Evolutionary conservation across 2,888 invertebrate species (phyloP).

Genomic region (Noctua pronuba): DNA sequence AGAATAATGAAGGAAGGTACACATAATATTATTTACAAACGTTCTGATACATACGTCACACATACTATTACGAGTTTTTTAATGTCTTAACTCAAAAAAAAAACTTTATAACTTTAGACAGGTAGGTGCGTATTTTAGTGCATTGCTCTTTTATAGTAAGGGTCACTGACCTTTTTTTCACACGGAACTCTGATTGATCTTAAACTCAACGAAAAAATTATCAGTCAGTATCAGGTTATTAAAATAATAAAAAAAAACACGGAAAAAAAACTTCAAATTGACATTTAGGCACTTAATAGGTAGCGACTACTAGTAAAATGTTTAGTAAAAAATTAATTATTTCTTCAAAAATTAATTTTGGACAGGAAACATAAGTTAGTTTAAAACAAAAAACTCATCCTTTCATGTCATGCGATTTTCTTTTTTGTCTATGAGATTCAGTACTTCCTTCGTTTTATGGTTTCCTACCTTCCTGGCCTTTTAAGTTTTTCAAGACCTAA

Average conservation of each 20-base stretch:
- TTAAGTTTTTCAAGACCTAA: background rate
- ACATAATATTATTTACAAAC: too few species aligned
- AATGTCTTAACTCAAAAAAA: background rate
- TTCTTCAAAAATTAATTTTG: background rate
- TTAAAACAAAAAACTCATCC: slow-evolving; percentile 4
- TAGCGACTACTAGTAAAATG: slow-evolving; percentile 5
- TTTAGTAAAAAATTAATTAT: slow-evolving; percentile 1
- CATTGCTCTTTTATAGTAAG: background rate
- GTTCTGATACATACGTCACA: too few species aligned
- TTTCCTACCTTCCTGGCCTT: background rate
- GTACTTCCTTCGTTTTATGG: background rate
- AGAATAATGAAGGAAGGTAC: too few species aligned
- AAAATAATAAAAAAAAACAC: background rate
- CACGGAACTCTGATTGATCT: background rate
- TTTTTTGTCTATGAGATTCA: background rate
- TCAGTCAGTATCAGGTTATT: background rate
- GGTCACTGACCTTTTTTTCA: background rate
- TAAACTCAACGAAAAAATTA: background rate
- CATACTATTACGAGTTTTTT: background rate
- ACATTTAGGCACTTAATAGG: slow-evolving; percentile 7
- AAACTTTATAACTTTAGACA: background rate
- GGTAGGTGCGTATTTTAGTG: background rate
- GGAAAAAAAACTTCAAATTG: background rate
- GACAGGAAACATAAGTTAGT: background rate
- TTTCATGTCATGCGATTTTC: background rate